Conservation (phyloP, 2,797 vertebrate genomes). For the Nothura maculosa region DNA sequence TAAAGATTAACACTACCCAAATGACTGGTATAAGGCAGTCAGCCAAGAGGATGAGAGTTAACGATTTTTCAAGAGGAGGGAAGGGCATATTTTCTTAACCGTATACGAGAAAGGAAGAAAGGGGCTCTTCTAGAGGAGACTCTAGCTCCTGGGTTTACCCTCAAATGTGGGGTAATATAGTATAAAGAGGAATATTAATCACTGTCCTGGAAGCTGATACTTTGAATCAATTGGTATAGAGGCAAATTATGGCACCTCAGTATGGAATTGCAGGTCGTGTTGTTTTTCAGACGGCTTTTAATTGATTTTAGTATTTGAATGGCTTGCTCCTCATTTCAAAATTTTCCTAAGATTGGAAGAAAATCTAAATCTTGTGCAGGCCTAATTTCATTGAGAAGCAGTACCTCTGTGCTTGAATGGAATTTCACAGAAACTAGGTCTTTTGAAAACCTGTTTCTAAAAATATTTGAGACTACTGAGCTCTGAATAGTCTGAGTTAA, state of each 20-base stretch:
- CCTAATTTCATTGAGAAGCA: not conserved
- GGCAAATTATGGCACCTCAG: not conserved
- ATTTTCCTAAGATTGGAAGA: not conserved
- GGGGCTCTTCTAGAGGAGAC: too few relatives aligned
- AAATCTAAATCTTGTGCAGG: not conserved
- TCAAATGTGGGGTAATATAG: not conserved
- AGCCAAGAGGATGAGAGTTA: not conserved
- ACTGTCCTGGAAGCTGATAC: not conserved
- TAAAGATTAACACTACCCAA: accelerated
- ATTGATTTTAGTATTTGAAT: not conserved
- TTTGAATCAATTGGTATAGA: not conserved
- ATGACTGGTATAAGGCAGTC: not conserved
- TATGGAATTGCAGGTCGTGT: not conserved
- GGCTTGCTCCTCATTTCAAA: not conserved
- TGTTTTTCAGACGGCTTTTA: not conserved
- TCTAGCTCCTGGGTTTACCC: too few relatives aligned
- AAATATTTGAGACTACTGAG: not conserved
- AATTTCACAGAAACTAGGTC: not conserved
- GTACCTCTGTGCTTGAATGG: not conserved
- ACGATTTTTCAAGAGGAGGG: not conserved
- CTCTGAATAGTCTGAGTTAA: not conserved
- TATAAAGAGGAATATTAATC: not conserved
- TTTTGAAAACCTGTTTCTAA: slow-evolving; percentile 14
- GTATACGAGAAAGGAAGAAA: not conserved
- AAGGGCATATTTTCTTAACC: not conserved